Conservation (phyloP, 2,888 invertebrate species). For the Aphodius granarius region DNA sequence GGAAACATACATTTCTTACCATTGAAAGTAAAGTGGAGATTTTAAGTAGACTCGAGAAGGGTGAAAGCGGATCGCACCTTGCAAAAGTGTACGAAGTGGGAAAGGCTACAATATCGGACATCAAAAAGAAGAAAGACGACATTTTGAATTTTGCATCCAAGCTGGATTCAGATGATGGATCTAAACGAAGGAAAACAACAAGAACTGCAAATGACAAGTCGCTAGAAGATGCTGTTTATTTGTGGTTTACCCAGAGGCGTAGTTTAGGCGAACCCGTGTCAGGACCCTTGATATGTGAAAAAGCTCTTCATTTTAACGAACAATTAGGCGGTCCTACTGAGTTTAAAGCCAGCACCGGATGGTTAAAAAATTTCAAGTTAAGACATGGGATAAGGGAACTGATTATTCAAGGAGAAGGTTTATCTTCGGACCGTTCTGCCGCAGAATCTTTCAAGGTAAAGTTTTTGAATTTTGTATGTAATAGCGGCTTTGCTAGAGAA, state of each 20-base stretch:
- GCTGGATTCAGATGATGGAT: constrained; percentile 7
- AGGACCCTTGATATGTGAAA: constrained; percentile 28
- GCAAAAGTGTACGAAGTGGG: constrained; percentile 13
- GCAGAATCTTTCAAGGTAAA: too few species aligned
- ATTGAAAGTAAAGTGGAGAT: constrained; percentile 12
- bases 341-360: constrained; percentile 33
- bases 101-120: constrained; percentile 9
- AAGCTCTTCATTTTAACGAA: constrained; percentile 26
- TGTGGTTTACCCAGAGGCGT: constrained; percentile 25
- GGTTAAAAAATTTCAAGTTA: constrained; percentile 33
- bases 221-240: constrained; percentile 21
- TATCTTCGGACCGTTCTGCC: constrained; percentile 38
- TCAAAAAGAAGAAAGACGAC: too few species aligned
- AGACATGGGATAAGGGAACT: constrained; percentile 32
- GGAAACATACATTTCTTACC: constrained; percentile 2
- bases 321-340: constrained; percentile 14
- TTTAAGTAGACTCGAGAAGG: constrained; percentile 10
- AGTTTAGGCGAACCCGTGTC: constrained; percentile 25
- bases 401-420: constrained; percentile 30
- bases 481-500: constrained; percentile 15
- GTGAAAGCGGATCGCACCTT: not conserved
- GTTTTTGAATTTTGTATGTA: constrained; percentile 15
- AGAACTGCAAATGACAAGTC: constrained; percentile 9
- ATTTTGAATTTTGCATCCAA: constrained; percentile 4
- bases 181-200: constrained; percentile 19